These are phyloP conservation scores for Albula goreensis DNA, from an alignment of 2,113 vertebrate species.

Conservation along the genomic window DNA sequence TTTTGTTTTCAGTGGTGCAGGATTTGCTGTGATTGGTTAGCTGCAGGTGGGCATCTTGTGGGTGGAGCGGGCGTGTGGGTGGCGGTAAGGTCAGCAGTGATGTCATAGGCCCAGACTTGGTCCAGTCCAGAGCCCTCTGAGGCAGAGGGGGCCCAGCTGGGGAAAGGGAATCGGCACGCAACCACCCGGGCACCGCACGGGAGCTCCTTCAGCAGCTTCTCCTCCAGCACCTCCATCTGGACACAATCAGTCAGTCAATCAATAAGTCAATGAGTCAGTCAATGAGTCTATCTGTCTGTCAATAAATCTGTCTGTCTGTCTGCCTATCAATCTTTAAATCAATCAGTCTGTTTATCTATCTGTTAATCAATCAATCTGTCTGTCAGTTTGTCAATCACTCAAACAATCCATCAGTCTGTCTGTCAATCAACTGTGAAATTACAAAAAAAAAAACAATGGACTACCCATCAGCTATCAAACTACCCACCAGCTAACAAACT, in stretches of 20 bases:
- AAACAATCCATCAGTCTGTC: not conserved
- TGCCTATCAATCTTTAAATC: not conserved
- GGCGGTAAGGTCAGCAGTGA: conserved; percentile 47
- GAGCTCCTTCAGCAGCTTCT: conserved; percentile 68
- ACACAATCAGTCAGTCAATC: not conserved
- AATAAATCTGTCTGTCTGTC: not conserved
- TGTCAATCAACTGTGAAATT: not conserved
- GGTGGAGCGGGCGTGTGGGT: not conserved
- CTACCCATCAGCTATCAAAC: not conserved
- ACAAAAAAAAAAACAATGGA: not conserved
- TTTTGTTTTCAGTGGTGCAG: not conserved
- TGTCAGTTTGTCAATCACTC: not conserved
- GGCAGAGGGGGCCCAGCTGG: conserved; percentile 54
- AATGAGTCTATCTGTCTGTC: not conserved
- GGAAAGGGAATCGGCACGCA: conserved; percentile 65
- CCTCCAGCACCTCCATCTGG: conserved; percentile 65
- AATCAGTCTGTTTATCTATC: not conserved
- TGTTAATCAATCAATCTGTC: not conserved
- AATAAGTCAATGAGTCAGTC: not conserved
- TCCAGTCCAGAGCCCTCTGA: conserved; percentile 60
- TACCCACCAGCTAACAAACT: not conserved
- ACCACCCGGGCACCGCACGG: conserved; percentile 59
- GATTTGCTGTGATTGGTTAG: not conserved
- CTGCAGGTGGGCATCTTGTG: not conserved
- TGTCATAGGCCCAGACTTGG: conserved; percentile 68